Evolutionary conservation across 1,140 invertebrate genomes (phyloP).

Genomic region (Centruroides sculpturatus): DNA sequence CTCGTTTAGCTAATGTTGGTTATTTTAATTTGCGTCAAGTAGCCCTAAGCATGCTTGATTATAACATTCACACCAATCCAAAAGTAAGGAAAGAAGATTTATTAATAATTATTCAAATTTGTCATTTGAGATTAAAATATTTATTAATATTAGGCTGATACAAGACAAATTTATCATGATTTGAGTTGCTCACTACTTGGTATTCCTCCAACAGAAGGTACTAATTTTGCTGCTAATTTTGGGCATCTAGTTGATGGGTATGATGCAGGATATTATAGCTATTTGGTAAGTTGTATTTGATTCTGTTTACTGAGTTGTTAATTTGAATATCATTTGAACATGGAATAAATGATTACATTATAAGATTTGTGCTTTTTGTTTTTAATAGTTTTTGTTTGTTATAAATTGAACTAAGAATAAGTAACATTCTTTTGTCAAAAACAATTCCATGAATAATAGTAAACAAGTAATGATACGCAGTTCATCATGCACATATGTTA

Average conservation of each 20-base stretch:
- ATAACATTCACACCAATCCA: constrained; percentile 29
- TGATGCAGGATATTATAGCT: constrained; percentile 42
- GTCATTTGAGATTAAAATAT: background rate
- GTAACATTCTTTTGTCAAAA: too few relatives aligned
- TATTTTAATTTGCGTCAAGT: constrained; percentile 38
- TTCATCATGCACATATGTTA: too few relatives aligned
- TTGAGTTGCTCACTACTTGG: constrained; percentile 31
- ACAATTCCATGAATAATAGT: too few relatives aligned
- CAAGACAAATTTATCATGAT: constrained; percentile 28
- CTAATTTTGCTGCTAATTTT: constrained; percentile 40
- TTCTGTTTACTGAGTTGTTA: too few relatives aligned
- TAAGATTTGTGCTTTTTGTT: too few relatives aligned
- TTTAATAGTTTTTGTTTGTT: too few relatives aligned
- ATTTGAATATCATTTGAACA: too few relatives aligned
- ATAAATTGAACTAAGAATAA: too few relatives aligned
- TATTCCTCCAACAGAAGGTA: constrained; percentile 31
- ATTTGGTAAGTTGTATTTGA: constrained; percentile 23
- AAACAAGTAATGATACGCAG: too few relatives aligned
- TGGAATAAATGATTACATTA: too few relatives aligned
- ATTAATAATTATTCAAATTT: background rate
- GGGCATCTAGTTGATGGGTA: constrained; percentile 39
- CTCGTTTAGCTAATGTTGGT: constrained; percentile 35
- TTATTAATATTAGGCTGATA: constrained; percentile 26
- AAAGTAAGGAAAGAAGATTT: constrained; percentile 20
- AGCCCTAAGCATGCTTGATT: constrained; percentile 36